phyloP scores from a whole-genome alignment of 2,888 invertebrate genomes.

The Tipula confusa region DNA sequence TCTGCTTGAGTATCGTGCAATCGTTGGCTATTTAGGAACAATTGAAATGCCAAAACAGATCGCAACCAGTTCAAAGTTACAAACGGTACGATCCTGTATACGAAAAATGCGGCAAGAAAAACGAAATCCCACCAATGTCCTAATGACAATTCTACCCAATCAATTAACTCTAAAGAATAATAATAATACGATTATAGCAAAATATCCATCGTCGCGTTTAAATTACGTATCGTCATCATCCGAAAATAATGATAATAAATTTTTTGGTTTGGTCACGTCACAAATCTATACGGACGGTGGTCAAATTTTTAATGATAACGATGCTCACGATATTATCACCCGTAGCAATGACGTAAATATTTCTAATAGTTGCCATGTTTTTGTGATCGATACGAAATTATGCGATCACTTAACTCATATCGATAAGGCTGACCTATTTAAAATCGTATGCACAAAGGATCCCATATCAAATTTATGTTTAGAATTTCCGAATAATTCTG shows the following conservation, averaged over 20 bases:
- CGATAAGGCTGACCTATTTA: conserved; percentile 76
- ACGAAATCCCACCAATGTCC: conserved; percentile 75
- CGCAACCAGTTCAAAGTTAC: conserved; percentile 66
- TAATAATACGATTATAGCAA: conserved; percentile 73
- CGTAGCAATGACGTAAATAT: conserved; percentile 53
- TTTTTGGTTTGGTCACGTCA: conserved; percentile 88
- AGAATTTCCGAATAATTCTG: conserved; percentile 85
- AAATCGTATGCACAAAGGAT: conserved; percentile 77
- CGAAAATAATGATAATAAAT: conserved; percentile 85
- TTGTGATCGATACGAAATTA: conserved; percentile 85
- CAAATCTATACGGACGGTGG: conserved; percentile 55
- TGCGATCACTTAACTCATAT: conserved; percentile 76
- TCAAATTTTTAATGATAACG: conserved; percentile 32
- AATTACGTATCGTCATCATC: conserved; percentile 86
- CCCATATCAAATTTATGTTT: conserved; percentile 73
- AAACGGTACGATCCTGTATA: conserved; percentile 81
- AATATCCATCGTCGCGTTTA: conserved; percentile 80
- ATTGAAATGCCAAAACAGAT: conserved; percentile 90
- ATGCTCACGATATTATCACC: conserved; percentile 39
- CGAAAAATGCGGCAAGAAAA: conserved; percentile 84
- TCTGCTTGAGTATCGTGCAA: conserved; percentile 72
- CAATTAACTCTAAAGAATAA: conserved; percentile 75
- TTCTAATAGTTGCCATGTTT: conserved; percentile 91
- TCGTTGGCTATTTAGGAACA: conserved; percentile 92
- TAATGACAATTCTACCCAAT: conserved; percentile 78